These are phyloP conservation scores for Varanus salvator DNA, from an alignment of 2,113 vertebrate genomes.

Conservation along the genomic window DNA sequence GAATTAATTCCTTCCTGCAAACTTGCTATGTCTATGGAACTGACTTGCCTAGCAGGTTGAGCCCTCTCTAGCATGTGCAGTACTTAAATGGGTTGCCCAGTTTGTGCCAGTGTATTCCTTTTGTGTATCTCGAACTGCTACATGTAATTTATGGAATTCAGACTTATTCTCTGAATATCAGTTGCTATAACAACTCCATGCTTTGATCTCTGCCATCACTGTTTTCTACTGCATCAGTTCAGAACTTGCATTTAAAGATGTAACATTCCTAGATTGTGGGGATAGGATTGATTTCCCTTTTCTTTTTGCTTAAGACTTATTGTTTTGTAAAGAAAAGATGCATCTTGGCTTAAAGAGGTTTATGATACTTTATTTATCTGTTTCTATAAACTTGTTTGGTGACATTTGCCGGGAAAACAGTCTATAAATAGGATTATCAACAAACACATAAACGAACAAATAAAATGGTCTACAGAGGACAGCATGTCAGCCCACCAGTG, in stretches of 20 bases:
- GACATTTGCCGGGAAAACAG: neutral
- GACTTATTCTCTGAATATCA: slow-evolving; percentile 15
- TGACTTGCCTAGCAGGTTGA: neutral
- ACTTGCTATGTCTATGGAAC: neutral
- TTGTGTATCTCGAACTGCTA: slow-evolving; percentile 20
- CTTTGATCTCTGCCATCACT: slow-evolving; percentile 39
- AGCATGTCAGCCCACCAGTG: neutral
- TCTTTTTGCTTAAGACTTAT: neutral
- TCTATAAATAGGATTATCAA: neutral
- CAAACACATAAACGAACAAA: neutral
- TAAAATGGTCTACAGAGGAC: neutral
- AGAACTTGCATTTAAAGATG: slow-evolving; percentile 20
- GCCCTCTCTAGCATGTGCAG: neutral
- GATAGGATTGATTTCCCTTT: neutral
- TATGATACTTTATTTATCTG: neutral
- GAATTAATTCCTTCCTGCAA: neutral
- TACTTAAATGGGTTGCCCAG: slow-evolving; percentile 14
- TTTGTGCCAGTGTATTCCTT: slow-evolving; percentile 56
- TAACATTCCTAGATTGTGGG: neutral
- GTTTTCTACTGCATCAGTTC: slow-evolving; percentile 30
- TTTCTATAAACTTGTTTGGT: neutral
- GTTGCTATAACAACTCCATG: slow-evolving; percentile 61
- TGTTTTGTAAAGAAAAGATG: neutral
- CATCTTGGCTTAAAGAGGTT: neutral
- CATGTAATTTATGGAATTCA: slow-evolving; percentile 44